Evolutionary conservation across 2,888 invertebrate genomes (phyloP), one percentile per base, ranked within the genome.

Genomic region (Heliconius aoede): DNA sequence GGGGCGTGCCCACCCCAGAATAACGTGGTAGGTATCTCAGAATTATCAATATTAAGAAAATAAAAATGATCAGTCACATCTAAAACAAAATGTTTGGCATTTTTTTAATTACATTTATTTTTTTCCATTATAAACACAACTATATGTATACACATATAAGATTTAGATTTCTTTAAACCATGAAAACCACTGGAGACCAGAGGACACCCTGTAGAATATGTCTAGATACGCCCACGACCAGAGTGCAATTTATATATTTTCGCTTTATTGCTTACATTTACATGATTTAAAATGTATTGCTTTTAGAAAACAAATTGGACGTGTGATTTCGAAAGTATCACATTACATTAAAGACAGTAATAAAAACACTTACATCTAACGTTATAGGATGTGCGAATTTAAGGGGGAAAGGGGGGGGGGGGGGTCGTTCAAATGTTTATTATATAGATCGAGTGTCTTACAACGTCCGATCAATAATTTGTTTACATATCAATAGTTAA

Each of bases 361-460:
- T 83, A 86, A 86, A 87, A 85, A 89, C 87, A 88, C 92, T 91
- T 92, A 92, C 80, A 79, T 82, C 90, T 93, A 92, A 83, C 81
- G 85, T 85, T 86, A 88, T 85, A 86, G 87, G 87, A 87, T 87
- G 84, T 83, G 89, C 87, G 83, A 85, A 85, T 74, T 68, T 84
- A 81, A 83, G 82, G 85, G n/a, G n/a, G n/a, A n/a, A 36, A 36
- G 36, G 36, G 36, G 36, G 36, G 9, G 46, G 46, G 46, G 46
- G 84, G 85, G n/a, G n/a, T n/a, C n/a, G n/a, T n/a, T 13, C 28
- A 30, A 84, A 60, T 32, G 32, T 72, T 74, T 72, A 61, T 76
- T 64, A 71, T 51, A 71, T 71, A 51, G 36, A 76, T 69, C 62
- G 76, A 78, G 79, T 75, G 61, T 72, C 73, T 76, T 74, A 72